phyloP scores from a whole-genome alignment of 92 coral and sea anemone genomes.

The Galaxea fascicularis region DNA sequence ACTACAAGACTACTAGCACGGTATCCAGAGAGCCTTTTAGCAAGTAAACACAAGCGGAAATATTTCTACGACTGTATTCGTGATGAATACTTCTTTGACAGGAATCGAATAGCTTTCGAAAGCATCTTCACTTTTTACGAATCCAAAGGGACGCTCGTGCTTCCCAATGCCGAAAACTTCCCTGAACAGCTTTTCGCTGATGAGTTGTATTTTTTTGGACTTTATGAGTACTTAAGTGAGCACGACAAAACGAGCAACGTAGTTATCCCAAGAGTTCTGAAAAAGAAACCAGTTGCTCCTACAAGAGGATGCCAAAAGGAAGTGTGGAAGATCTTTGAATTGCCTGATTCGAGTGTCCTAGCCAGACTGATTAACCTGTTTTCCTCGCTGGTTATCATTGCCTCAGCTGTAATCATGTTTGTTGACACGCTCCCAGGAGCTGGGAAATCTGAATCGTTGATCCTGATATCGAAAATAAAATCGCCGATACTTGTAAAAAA shows the following conservation, averaged over 20 bases:
- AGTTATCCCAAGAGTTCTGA: constrained; percentile 40
- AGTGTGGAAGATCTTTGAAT: constrained; percentile 63
- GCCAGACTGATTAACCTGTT: constrained; percentile 28
- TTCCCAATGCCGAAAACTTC: constrained; percentile 51
- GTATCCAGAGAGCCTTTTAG: constrained; percentile 65
- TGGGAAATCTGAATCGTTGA: background rate
- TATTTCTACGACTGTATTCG: constrained; percentile 62
- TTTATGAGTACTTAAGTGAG: constrained; percentile 50
- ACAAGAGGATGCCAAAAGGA: constrained; percentile 40
- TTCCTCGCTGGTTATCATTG: constrained; percentile 30
- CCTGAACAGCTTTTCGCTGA: constrained; percentile 72
- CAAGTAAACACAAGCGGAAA: constrained; percentile 47
- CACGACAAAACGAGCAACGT: constrained; percentile 37
- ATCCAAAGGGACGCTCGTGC: constrained; percentile 30
- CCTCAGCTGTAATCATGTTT: constrained; percentile 31
- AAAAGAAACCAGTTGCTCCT: constrained; percentile 38
- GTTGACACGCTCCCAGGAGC: constrained; percentile 25
- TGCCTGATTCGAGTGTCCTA: constrained; percentile 36
- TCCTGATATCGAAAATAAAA: background rate
- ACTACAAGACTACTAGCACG: constrained; percentile 30
- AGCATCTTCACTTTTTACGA: constrained; percentile 59
- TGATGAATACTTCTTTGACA: constrained; percentile 67
- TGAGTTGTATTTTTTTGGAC: constrained; percentile 72
- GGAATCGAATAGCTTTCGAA: constrained; percentile 73
- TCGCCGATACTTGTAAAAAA: background rate